Percentiles rank a stretch among this genome's conserved stretches.
phyloP scores from a whole-genome alignment of 2,888 invertebrate species.

The Polydrusus cervinus region DNA sequence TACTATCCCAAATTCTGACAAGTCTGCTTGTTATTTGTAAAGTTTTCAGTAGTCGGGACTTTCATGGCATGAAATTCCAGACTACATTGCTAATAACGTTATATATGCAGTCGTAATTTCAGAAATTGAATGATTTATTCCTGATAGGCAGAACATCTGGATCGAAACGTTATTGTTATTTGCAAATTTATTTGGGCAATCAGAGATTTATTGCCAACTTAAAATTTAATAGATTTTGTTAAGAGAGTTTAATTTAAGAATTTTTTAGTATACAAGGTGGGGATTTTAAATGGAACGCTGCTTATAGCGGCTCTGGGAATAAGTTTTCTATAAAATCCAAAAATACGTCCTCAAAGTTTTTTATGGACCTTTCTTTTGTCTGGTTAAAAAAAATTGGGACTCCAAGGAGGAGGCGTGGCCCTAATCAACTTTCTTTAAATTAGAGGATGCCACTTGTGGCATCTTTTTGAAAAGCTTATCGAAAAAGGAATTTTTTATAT shows the following conservation, averaged over 20 bases:
- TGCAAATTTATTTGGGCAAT: constrained; percentile 7
- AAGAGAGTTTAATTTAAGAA: neutral
- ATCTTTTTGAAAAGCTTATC: too few relatives aligned
- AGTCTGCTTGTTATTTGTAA: neutral
- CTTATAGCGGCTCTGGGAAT: too few relatives aligned
- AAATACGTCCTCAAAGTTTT: too few relatives aligned
- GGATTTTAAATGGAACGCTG: too few relatives aligned
- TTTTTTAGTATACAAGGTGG: too few relatives aligned
- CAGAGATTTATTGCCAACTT: neutral
- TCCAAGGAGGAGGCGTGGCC: too few relatives aligned
- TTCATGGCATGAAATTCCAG: neutral
- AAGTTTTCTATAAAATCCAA: too few relatives aligned
- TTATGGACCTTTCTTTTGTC: too few relatives aligned
- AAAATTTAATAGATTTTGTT: neutral
- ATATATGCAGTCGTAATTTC: constrained; percentile 12
- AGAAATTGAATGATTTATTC: constrained; percentile 10
- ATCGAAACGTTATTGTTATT: constrained; percentile 13
- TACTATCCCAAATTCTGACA: neutral
- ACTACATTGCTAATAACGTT: constrained; percentile 6
- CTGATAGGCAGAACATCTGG: constrained; percentile 24
- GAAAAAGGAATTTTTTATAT: too few relatives aligned
- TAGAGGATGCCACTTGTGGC: too few relatives aligned
- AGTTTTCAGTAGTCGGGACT: neutral
- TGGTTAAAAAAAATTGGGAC: too few relatives aligned
- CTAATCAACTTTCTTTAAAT: too few relatives aligned